Conservation (phyloP, 2,113 vertebrate genomes). For the Brachionichthys hirsutus region DNA sequence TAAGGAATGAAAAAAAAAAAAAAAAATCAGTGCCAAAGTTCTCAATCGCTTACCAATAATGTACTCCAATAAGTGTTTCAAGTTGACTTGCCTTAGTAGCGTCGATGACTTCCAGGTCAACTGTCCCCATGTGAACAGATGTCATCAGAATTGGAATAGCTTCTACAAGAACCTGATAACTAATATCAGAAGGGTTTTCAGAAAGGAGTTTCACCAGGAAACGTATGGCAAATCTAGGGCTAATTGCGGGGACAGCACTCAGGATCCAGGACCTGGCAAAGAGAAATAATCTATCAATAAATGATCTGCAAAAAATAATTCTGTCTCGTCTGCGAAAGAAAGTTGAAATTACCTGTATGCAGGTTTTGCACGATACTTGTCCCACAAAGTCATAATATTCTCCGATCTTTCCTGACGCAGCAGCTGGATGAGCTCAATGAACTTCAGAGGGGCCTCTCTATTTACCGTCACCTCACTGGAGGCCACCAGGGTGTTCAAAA, state of each 20-base stretch:
- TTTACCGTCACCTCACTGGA: constrained; percentile 75
- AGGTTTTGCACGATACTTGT: constrained; percentile 57
- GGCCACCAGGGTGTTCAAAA: constrained; percentile 76
- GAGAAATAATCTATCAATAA: too few relatives aligned
- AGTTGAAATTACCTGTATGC: constrained; percentile 65
- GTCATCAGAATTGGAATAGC: constrained; percentile 65
- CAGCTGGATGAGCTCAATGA: constrained; percentile 80
- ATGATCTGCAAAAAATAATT: neutral
- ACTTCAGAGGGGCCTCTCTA: constrained; percentile 79
- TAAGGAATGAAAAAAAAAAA: constrained; percentile 43
- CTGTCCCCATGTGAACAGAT: constrained; percentile 73
- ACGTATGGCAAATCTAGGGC: constrained; percentile 65
- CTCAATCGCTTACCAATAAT: neutral
- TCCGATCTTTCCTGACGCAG: constrained; percentile 65
- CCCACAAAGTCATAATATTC: constrained; percentile 71
- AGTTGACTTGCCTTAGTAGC: constrained; percentile 66
- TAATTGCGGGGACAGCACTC: constrained; percentile 75
- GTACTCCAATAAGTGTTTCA: neutral
- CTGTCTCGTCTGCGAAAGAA: neutral
- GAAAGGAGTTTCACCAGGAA: constrained; percentile 77
- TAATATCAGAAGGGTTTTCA: constrained; percentile 74
- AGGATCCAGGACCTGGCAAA: constrained; percentile 77
- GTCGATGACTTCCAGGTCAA: constrained; percentile 72
- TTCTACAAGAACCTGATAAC: constrained; percentile 69
- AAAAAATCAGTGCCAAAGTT: neutral